phyloP scores from a whole-genome alignment of 2,888 invertebrate species.

The Drosophila fungiperda region DNA sequence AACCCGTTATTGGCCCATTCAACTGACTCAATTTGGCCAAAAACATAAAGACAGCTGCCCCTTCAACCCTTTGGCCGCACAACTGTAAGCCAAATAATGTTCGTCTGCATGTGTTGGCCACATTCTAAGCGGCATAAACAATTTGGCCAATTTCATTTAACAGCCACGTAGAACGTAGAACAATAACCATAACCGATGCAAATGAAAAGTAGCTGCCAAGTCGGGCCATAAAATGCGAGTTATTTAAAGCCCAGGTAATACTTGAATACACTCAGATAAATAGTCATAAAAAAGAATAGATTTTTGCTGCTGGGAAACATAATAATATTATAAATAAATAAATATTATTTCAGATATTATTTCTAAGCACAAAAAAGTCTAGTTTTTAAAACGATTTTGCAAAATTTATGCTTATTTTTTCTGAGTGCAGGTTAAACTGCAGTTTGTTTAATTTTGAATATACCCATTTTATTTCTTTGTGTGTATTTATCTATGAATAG shows the following conservation, averaged over 20 bases:
- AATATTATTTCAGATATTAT: no score
- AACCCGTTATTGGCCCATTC: constrained; percentile 2
- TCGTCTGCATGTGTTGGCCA: constrained; percentile 28
- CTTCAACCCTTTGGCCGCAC: background rate
- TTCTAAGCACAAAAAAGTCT: no score
- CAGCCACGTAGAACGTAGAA: constrained; percentile 16
- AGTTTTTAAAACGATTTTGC: no score
- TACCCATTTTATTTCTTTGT: background rate
- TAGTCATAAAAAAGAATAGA: background rate
- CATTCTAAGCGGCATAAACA: constrained; percentile 56
- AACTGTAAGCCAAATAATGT: constrained; percentile 19
- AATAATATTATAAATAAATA: no score
- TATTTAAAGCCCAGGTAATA: constrained; percentile 20
- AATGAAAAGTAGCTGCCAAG: constrained; percentile 32
- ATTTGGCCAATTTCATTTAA: constrained; percentile 65
- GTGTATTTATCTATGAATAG: constrained; percentile 1
- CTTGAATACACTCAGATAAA: background rate
- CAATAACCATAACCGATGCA: constrained; percentile 54
- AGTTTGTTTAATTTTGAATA: background rate
- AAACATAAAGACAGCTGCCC: background rate
- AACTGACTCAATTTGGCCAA: constrained; percentile 13
- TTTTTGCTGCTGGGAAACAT: background rate
- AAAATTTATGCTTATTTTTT: background rate
- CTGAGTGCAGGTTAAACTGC: no score
- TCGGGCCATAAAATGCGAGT: constrained; percentile 21